phyloP scores from a whole-genome alignment of 37 sponge, comb jelly and placozoan genomes.

The Eunapius fragilis region DNA sequence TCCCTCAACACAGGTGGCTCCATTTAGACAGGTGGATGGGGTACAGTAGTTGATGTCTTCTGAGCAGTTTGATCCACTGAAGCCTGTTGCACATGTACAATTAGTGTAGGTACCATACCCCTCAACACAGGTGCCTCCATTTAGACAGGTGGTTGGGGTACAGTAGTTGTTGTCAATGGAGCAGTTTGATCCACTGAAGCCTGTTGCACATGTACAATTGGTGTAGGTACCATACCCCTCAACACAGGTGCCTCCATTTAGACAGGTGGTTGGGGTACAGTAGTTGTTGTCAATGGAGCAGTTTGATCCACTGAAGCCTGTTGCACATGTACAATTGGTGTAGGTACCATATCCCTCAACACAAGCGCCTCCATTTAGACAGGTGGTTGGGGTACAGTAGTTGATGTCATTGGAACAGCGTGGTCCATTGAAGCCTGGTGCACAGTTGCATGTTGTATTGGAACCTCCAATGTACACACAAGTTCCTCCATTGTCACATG shows the following conservation, averaged over 20 bases:
- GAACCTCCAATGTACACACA: background rate
- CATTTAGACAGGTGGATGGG: constrained; percentile 49
- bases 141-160: constrained; percentile 13
- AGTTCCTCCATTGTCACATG: background rate
- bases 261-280: constrained; percentile 10
- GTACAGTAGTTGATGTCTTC: constrained; percentile 27
- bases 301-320: constrained; percentile 45
- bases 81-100: constrained; percentile 34
- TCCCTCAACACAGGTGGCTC: constrained; percentile 52
- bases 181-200: constrained; percentile 13
- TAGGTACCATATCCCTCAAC: constrained; percentile 5
- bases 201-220: constrained; percentile 9
- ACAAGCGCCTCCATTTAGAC: constrained; percentile 41
- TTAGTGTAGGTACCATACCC: background rate
- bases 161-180: constrained; percentile 2
- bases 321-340: constrained; percentile 6
- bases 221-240: constrained; percentile 1
- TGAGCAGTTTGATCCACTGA: constrained; percentile 45
- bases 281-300: constrained; percentile 40
- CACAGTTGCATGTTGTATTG: constrained; percentile 2
- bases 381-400: constrained; percentile 5
- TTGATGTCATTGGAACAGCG: background rate
- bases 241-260: constrained; percentile 13
- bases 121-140: constrained; percentile 34
- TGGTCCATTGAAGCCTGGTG: constrained; percentile 13